Evolutionary conservation across 1,140 invertebrate genomes (phyloP).

Genomic region (Drosophila paulistorum): DNA sequence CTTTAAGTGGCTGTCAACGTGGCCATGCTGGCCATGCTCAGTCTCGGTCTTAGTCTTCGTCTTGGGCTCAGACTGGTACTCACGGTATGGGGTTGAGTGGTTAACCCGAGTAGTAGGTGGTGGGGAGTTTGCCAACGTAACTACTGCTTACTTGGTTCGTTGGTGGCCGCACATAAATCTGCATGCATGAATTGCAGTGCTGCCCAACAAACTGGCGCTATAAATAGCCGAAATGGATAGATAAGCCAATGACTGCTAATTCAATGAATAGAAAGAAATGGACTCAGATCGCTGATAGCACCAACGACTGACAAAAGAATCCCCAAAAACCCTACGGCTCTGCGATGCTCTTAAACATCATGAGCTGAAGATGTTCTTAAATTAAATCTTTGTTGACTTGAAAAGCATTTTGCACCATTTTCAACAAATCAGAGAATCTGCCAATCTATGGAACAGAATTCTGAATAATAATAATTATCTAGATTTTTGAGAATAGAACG

Average conservation of each 20-base stretch:
- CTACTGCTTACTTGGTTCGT: conserved; percentile 34
- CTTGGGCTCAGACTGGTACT: not conserved
- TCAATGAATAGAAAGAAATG: not conserved
- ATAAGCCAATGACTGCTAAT: conserved; percentile 7
- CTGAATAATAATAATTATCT: too few species aligned
- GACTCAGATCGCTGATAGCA: not conserved
- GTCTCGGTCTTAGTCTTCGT: not conserved
- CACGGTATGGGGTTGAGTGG: conserved; percentile 12
- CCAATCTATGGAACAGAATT: too few species aligned
- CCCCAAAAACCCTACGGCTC: not conserved
- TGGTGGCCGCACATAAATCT: conserved; percentile 56
- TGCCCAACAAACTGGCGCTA: conserved; percentile 26
- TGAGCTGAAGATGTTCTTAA: not conserved
- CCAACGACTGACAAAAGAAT: not conserved
- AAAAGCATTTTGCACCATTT: not conserved
- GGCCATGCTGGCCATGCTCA: conserved; percentile 19
- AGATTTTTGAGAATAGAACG: too few species aligned
- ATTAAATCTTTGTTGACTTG: too few species aligned
- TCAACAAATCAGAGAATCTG: too few species aligned
- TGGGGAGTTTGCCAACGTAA: conserved; percentile 20
- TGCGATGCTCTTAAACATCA: not conserved
- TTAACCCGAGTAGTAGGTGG: not conserved
- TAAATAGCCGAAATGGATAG: conserved; percentile 42
- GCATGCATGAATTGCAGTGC: conserved; percentile 43
- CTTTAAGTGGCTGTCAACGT: conserved; percentile 81